These are phyloP conservation scores for Piaya cayana DNA, from an alignment of 2,113 vertebrate genomes.

Conservation along the genomic window DNA sequence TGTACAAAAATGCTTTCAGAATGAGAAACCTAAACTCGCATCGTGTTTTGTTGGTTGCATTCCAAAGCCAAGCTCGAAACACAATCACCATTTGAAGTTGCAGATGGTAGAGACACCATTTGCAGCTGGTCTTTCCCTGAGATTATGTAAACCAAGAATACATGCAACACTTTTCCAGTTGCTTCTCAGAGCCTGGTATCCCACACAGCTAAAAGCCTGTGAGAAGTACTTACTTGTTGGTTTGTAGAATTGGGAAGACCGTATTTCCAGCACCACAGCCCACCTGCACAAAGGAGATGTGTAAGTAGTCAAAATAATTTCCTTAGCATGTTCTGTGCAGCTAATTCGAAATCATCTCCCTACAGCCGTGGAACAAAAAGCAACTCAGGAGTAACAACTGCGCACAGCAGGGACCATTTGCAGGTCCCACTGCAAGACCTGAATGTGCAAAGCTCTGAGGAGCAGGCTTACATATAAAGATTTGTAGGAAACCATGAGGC, in stretches of 20 bases:
- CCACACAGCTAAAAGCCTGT: not conserved
- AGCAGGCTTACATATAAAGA: not conserved
- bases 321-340: not conserved
- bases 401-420: not conserved
- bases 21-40: not conserved
- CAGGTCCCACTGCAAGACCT: not conserved
- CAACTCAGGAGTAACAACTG: not conserved
- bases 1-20: not conserved
- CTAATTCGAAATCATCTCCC: not conserved
- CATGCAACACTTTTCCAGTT: not conserved
- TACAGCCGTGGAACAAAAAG: not conserved
- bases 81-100: not conserved
- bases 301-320: not conserved
- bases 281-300: constrained; percentile 78
- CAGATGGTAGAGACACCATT: not conserved
- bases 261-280: constrained; percentile 98
- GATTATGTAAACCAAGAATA: not conserved
- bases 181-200: not conserved
- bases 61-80: not conserved
- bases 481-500: not conserved
- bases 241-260: constrained; percentile 96
- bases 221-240: constrained; percentile 89
- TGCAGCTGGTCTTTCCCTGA: not conserved
- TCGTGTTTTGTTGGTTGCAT: not conserved
- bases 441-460: not conserved